A percentile compares a stretch with the other conserved stretches of the same genome.
Evolutionary conservation across 2,113 vertebrate genomes (phyloP).

Genomic region (Callionymus lyra): DNA sequence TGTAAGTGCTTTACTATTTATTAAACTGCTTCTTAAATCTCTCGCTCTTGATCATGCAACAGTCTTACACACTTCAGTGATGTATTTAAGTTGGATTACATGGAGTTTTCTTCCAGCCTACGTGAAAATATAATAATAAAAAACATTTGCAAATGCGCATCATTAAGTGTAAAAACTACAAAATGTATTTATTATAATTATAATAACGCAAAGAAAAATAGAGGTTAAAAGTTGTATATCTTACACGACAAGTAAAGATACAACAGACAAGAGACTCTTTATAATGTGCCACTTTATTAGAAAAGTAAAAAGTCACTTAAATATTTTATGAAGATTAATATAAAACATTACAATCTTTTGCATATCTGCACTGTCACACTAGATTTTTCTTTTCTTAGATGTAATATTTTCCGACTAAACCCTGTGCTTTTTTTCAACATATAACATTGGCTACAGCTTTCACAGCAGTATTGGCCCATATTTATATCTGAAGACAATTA

Average conservation of each 20-base stretch:
- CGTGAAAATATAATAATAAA: too few relatives aligned
- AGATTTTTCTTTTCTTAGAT: constrained; percentile 52
- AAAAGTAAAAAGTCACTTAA: constrained; percentile 76
- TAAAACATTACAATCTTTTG: constrained; percentile 74
- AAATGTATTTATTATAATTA: too few relatives aligned
- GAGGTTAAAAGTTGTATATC: too few relatives aligned
- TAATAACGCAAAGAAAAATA: too few relatives aligned
- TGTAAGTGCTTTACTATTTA: too few relatives aligned
- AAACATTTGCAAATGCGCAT: too few relatives aligned
- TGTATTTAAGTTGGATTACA: too few relatives aligned
- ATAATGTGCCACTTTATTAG: constrained; percentile 73
- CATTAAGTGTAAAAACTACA: too few relatives aligned
- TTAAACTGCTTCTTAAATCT: too few relatives aligned
- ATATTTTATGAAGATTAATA: constrained; percentile 69
- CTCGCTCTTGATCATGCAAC: too few relatives aligned
- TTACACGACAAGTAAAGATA: constrained; percentile 10
- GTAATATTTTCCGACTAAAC: constrained; percentile 55
- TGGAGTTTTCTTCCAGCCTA: too few relatives aligned
- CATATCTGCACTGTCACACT: constrained; percentile 66
- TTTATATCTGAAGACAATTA: constrained; percentile 54
- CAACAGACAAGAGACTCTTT: constrained; percentile 24
- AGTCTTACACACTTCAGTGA: too few relatives aligned
- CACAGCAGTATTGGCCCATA: constrained; percentile 61
- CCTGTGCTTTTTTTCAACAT: constrained; percentile 60
- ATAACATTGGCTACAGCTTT: constrained; percentile 60